Conservation (phyloP, 2,888 invertebrate genomes). For the Callosobruchus maculatus region DNA sequence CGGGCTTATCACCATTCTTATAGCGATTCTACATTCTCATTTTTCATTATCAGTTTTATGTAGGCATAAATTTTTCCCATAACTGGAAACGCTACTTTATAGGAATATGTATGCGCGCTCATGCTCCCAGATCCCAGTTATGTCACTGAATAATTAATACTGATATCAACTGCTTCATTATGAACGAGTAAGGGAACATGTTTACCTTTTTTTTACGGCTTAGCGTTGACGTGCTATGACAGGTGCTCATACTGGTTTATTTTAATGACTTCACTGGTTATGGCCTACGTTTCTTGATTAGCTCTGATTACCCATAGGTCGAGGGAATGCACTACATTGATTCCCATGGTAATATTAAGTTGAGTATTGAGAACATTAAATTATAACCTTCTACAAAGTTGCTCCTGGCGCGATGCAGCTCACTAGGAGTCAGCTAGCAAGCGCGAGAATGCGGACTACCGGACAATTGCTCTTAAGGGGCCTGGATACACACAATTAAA, state of each 20-base stretch:
- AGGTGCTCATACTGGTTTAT: background rate
- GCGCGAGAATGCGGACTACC: too few relatives aligned
- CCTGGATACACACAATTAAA: too few relatives aligned
- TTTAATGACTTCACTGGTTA: background rate
- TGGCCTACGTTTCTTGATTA: background rate
- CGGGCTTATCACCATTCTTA: conserved; percentile 1
- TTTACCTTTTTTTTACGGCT: background rate
- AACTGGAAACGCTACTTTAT: background rate
- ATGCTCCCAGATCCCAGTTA: background rate
- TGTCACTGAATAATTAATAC: background rate
- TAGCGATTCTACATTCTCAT: conserved; percentile 5
- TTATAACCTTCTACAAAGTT: too few relatives aligned
- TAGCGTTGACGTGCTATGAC: background rate
- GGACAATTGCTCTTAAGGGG: too few relatives aligned
- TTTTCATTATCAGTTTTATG: conserved; percentile 12
- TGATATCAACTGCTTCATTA: background rate
- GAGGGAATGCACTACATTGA: too few relatives aligned
- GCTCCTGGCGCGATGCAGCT: too few relatives aligned
- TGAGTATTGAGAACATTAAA: too few relatives aligned
- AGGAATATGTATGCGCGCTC: background rate
- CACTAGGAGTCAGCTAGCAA: too few relatives aligned
- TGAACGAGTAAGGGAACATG: background rate
- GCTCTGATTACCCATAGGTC: background rate
- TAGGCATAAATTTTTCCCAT: conserved; percentile 1
- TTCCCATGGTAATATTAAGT: too few relatives aligned